phyloP scores from a whole-genome alignment of 1,140 invertebrate genomes.

The Aplysia californica region DNA sequence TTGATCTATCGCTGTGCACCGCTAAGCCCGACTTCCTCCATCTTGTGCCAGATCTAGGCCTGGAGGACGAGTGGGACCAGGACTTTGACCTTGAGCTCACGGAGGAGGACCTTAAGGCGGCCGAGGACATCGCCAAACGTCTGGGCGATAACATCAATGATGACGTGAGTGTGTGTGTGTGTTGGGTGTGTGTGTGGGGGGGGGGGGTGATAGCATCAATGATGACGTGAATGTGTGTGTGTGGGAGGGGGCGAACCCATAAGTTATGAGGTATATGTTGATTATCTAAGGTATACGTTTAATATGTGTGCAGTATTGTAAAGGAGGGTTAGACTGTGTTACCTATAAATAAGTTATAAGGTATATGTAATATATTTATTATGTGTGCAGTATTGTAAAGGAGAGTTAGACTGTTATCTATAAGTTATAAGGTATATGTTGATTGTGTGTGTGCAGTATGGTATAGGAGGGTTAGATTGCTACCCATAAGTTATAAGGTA shows the following conservation, averaged over 20 bases:
- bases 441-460: no score
- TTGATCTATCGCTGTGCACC: conserved; percentile 6
- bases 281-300: no score
- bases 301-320: neutral
- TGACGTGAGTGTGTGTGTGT: conserved; percentile 12
- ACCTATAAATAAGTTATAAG: no score
- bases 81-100: conserved; percentile 65
- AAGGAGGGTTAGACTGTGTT: neutral
- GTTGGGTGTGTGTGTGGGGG: neutral
- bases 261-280: no score
- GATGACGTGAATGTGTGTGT: neutral
- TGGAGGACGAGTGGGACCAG: conserved; percentile 64
- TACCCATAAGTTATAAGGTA: no score
- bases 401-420: neutral
- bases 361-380: no score
- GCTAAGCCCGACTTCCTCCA: conserved; percentile 10
- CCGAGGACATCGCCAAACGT: conserved; percentile 57
- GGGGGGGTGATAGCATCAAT: neutral
- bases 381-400: neutral
- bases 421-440: no score
- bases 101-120: conserved; percentile 61
- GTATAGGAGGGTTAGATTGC: no score
- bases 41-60: conserved; percentile 32
- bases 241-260: neutral
- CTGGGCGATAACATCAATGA: conserved; percentile 36